A percentile compares a stretch with the other conserved stretches of the same genome.
These are phyloP conservation scores for Eleutherodactylus coqui DNA, from an alignment of 2,797 vertebrate genomes.

Conservation along the genomic window DNA sequence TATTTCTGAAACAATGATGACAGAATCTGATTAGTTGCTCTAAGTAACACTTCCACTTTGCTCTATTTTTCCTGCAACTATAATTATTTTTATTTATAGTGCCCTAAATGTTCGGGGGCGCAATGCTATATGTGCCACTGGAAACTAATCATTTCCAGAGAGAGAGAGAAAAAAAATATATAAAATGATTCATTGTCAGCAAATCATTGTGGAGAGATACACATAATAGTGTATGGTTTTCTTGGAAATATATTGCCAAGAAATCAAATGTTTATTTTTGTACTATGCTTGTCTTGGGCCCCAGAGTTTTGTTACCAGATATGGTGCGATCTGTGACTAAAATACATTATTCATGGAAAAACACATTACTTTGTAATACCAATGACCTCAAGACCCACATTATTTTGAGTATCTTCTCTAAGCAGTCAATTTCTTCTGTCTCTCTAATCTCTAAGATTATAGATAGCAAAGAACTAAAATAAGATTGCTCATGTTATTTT, in stretches of 20 bases:
- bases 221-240: not conserved
- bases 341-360: conserved; percentile 26
- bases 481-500: conserved; percentile 21
- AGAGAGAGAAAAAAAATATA: not conserved
- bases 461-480: conserved; percentile 18
- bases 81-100: too few species aligned
- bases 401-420: not conserved
- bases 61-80: not conserved
- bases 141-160: not conserved
- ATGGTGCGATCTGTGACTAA: conserved; percentile 14
- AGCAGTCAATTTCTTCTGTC: not conserved
- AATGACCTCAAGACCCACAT: not conserved
- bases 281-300: not conserved
- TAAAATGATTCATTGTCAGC: not conserved
- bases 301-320: conserved; percentile 7
- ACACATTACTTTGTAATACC: conserved; percentile 19
- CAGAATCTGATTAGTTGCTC: too few species aligned
- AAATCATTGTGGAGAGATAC: not conserved
- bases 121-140: not conserved
- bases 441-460: conserved; percentile 22
- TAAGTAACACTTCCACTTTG: not conserved
- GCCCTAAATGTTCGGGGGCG: too few species aligned
- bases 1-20: too few species aligned
- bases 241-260: not conserved
- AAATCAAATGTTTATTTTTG: conserved; percentile 20